Base-by-base conservation (phyloP, 2,797 vertebrate species). In the Glyptemys insculpta region DNA sequence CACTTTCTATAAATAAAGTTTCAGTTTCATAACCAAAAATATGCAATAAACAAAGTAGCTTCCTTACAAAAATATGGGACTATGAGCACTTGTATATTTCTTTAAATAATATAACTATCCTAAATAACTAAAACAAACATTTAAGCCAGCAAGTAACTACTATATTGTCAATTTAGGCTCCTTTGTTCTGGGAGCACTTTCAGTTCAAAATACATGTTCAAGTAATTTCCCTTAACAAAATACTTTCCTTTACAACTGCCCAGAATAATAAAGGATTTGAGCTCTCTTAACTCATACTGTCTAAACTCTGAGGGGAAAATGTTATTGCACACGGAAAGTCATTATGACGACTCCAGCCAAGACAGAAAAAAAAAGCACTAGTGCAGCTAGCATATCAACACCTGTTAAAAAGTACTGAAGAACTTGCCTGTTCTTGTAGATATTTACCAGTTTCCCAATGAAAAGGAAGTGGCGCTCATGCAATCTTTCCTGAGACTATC, bases 301-400 rank as follows among this genome's bases (percentile, higher is more conserved):
- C 79, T 94, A 88, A 91, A 94, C 79, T 95, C 90, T 89, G 90
- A 96, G 83, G 84, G 93, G 92, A 95, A 97, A 97, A 95, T 96
- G 83, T 95, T 96, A 90, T 68, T 95, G 83, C 88, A 93, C 16
- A 65, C 84, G 68, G 78, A 92, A 68, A 96, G 85, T 83, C 91
- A 85, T 92, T 87, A 95, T 1, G 56, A 54, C 0, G 1, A 52
- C 74, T 92, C 83, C 85, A 95, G 95, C 90, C 95, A 97, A 97
- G 62, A 41, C 68, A 10, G 5, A 57, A 79, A 83, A 91, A 68
- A 88, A 47, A 1, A 2, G 2, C 18, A 29, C 86, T 15, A 14
- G 27, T 76, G 90, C 85, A 14, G 76, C 44, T 81, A 50, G 37
- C n/a, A 23, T 80, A 29, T 53, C 12, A 87, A 57, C 16, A 2